Conservation (phyloP, 2,797 vertebrate genomes). For the Typhlichthys eigenmanni region DNA sequence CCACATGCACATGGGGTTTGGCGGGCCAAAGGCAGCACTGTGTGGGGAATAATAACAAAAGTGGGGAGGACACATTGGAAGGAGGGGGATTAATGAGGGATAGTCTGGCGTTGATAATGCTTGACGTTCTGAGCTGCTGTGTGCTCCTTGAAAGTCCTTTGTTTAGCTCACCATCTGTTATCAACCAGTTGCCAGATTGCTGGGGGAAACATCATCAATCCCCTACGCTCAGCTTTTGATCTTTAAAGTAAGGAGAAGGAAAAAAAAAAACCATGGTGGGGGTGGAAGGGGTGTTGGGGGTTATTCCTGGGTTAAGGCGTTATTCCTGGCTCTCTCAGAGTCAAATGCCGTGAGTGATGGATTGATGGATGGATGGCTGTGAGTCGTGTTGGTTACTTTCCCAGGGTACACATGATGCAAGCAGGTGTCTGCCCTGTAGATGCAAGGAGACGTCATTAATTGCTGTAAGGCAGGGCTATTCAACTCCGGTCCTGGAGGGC, state of each 20-base stretch:
- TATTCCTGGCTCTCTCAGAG: slow-evolving; percentile 23
- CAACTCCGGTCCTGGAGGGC: too few species aligned
- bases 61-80: slow-evolving; percentile 9
- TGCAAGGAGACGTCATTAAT: too few species aligned
- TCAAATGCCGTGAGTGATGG: too few species aligned
- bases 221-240: slow-evolving; percentile 50
- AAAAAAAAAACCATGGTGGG: too few species aligned
- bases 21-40: slow-evolving; percentile 23
- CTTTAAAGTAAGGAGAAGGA: slow-evolving; percentile 40
- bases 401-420: background rate
- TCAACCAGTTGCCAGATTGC: slow-evolving; percentile 65
- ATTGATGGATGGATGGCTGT: slow-evolving; percentile 28
- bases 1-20: slow-evolving; percentile 27
- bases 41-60: slow-evolving; percentile 27
- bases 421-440: too few species aligned
- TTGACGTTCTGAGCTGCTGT: slow-evolving; percentile 43
- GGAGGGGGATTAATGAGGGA: slow-evolving; percentile 49
- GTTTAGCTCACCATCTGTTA: slow-evolving; percentile 69
- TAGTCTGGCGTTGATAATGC: slow-evolving; percentile 54
- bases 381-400: slow-evolving; percentile 38
- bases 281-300: too few species aligned
- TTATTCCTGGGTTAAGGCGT: slow-evolving; percentile 5
- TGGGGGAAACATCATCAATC: slow-evolving; percentile 52
- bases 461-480: too few species aligned
- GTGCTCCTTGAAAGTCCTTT: slow-evolving; percentile 61